Evolutionary conservation across 2,113 vertebrate genomes (phyloP), one percentile per base, ranked within the genome.

Genomic region (Hemichromis elongatus): DNA sequence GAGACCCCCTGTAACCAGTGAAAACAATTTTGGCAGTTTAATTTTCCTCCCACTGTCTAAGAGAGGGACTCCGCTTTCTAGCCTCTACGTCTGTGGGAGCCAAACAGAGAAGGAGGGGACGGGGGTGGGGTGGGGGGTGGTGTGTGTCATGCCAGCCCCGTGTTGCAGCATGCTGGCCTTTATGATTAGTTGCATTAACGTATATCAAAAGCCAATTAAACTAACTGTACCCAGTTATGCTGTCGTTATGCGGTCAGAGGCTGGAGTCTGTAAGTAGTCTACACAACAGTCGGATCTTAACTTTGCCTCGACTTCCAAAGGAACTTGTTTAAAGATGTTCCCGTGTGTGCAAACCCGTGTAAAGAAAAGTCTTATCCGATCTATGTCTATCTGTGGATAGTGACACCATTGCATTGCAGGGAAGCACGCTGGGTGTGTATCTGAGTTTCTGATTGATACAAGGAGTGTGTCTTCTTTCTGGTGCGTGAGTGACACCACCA

Each of bases 1-100:
- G 92, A 96, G 95, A 95, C 94, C 92, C 89, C 90, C 92, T 91
- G 90, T 93, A 96, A 96, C 96, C 96, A 96, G 95, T 95, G 95
- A 96, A 96, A 96, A 96, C 95, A 96, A 95, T 96, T 96, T 95
- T 95, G 95, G 92, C 94, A 96, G 95, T 97, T 97, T 96, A 95
- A 96, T 96, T 96, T 96, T 96, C 95, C 94, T 95, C 94, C 95
- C 94, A 96, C 95, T 96, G 95, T 96, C 95, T 94, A 89, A 91
- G 91, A 95, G 92, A 92, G 90, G 92, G 91, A 94, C 94, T 94
- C 87, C 87, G 84, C 92, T 93, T 90, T 89, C 61, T 56, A 37
- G 77, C 73, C 80, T 61, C 42, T 63, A 83, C 91, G 82, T 93
- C 93, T 92, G 86, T 84, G 89, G 93, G 92, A 95, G 93, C 93